Evolutionary conservation across 2,888 invertebrate species (phyloP), one percentile per base, ranked within the genome.

Genomic region (Petrolisthes cinctipes): DNA sequence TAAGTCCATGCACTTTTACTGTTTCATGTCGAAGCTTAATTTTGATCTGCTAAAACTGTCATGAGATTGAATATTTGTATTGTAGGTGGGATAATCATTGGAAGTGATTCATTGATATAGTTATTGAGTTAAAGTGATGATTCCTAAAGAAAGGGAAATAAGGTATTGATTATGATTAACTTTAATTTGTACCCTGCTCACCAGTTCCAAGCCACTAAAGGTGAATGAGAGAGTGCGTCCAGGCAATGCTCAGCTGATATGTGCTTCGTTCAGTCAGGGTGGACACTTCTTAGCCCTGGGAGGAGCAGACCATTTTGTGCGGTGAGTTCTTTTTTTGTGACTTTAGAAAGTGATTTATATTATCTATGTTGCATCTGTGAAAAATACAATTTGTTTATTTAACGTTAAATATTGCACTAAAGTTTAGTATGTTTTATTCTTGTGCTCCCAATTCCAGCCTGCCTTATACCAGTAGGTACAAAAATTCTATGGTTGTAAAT

Each of bases 211-310:
- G 92, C 98, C 98, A 4, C 96, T 96, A 91, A 96, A 97, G 93
- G 98, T 97, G 93, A 96, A 97, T 92, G 98, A 98, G 93, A 95
- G 97, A 92, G 95, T 98, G 94, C 94, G 98, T 5, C 98, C 98
- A 0, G 98, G 98, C 6, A 96, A 96, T 92, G 97, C 97, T 61
- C 98, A 98, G 94, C 98, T 99, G 97, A 96, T 98, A 92, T 98
- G 98, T 93, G 96, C 96, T 0, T 96, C 97, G 0, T 97, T 97
- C 92, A 97, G 97, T 92, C 95, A 96, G 0, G 97, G 98, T 37
- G 98, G 98, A 51, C 95, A 95, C 90, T 97, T 98, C 93, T 94
- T 99, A 91, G 99, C 98, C 5, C 97, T 98, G 7, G 99, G 99
- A 82, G 97, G 97, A 88, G 97, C 97, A 0, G 99, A 99, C 94